Evolutionary conservation across 2,888 invertebrate species (phyloP).

Genomic region (Protonemura montana): DNA sequence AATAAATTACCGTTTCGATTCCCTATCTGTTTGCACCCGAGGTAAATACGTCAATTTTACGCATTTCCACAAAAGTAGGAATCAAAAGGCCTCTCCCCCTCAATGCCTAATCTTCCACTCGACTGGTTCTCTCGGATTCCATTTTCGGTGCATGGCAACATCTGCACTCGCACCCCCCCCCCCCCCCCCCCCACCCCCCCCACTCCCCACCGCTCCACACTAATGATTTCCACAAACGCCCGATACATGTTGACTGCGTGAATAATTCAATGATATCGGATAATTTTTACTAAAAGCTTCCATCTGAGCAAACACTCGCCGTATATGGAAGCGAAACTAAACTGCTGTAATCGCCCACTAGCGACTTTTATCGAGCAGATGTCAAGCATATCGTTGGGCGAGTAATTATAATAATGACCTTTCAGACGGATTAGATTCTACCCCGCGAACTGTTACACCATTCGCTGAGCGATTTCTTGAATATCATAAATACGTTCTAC

Average conservation of each 20-base stretch:
- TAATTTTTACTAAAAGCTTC: conserved; percentile 39
- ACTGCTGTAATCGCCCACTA: neutral
- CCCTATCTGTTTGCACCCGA: neutral
- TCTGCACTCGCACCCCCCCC: conserved; percentile 1
- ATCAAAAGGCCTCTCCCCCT: neutral
- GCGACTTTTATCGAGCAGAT: neutral
- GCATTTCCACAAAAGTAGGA: neutral
- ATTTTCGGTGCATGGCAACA: conserved; percentile 20
- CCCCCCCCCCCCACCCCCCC: conserved; percentile 9
- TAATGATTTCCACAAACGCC: neutral
- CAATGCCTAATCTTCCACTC: conserved; percentile 29
- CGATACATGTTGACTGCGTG: neutral
- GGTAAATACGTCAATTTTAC: neutral
- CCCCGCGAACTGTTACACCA: conserved; percentile 1
- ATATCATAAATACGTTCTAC: neutral
- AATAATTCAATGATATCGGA: conserved; percentile 33
- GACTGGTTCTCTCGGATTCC: conserved; percentile 17
- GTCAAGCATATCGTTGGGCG: neutral
- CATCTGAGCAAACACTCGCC: conserved; percentile 17
- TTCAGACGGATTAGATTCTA: conserved; percentile 45
- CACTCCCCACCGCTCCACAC: neutral
- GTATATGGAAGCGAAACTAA: neutral
- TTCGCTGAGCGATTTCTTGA: neutral
- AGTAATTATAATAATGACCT: conserved; percentile 27
- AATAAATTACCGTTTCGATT: neutral